Evolutionary conservation across 2,113 vertebrate species (phyloP), one percentile per base, ranked within the genome.

Genomic region (Harpagus bidentatus): DNA sequence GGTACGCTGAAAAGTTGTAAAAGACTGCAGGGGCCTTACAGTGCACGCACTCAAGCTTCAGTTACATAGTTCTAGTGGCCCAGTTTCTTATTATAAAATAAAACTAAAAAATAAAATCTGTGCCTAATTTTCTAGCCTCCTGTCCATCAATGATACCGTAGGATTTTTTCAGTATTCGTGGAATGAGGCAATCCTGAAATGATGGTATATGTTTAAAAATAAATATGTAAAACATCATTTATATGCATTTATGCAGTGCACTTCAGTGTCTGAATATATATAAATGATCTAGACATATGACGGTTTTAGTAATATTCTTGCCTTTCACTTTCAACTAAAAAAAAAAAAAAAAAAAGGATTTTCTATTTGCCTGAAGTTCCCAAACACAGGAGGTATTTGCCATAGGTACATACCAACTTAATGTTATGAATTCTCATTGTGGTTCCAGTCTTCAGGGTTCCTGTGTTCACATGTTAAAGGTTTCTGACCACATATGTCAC

Each of bases 91-190:
- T 98, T 98, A 97, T 97, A 97, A 98, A 97, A 96, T 95, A 94
- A 97, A 98, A 97, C 92, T 95, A 73, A 97, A 97, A 98, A 98
- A 97, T 98, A 97, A 98, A 98, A 97, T 86, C 96, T 98, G 98
- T 97, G 96, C 92, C 95, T 97, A 91, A 97, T 98, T 98, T 98
- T 97, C 79, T 93, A 97, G 95, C 95, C 97, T 95, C 79, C 93
- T 95, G 90, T 97, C 97, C 86, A 95, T 98, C 97, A 98, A 59
- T 97, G 96, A 93, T 91, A 97, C 95, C 58, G 81, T 94, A 85
- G 93, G 86, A 91, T 95, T 86, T 96, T 97, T 96, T 95, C 69
- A 96, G 45, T 84, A 52, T 95, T 95, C 25, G 12, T 73, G 29
- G 93, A 96, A 86, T 91, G 90, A 96, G 97, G 58, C 82, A 88